phyloP scores from a whole-genome alignment of 2,113 vertebrate genomes.

The Toxotes jaculatrix region DNA sequence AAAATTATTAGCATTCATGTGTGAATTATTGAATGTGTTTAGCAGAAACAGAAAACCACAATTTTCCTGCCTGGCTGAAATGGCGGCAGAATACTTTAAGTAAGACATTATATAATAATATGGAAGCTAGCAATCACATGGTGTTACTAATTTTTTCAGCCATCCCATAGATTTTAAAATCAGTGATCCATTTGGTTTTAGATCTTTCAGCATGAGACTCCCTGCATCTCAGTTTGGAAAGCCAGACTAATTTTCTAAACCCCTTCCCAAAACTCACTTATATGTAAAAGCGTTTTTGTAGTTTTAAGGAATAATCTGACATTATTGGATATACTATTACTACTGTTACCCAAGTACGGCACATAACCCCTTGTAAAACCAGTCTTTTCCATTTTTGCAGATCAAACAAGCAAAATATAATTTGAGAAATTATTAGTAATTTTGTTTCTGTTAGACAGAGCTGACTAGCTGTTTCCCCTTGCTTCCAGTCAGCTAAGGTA shows the following conservation, averaged over 20 bases:
- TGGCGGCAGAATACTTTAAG: neutral
- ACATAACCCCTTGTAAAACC: neutral
- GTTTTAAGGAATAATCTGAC: neutral
- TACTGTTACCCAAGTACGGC: too few species aligned
- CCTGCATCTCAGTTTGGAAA: neutral
- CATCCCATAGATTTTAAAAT: neutral
- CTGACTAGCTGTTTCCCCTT: neutral
- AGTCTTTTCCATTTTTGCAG: neutral
- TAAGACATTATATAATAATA: neutral
- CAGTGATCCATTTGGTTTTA: neutral
- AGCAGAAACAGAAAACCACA: neutral
- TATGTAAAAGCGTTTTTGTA: neutral
- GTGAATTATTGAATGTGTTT: constrained; percentile 14
- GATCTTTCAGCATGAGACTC: neutral
- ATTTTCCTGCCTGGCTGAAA: neutral
- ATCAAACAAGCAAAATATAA: neutral
- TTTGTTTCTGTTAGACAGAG: neutral
- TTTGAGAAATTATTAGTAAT: neutral
- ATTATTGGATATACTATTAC: neutral
- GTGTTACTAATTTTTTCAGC: neutral
- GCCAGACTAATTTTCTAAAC: neutral
- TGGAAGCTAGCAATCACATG: neutral
- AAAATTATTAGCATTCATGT: constrained; percentile 10
- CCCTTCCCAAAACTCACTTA: neutral
- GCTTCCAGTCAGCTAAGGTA: neutral